Evolutionary conservation across 2,888 invertebrate species (phyloP).

Genomic region (Philereme transversata): DNA sequence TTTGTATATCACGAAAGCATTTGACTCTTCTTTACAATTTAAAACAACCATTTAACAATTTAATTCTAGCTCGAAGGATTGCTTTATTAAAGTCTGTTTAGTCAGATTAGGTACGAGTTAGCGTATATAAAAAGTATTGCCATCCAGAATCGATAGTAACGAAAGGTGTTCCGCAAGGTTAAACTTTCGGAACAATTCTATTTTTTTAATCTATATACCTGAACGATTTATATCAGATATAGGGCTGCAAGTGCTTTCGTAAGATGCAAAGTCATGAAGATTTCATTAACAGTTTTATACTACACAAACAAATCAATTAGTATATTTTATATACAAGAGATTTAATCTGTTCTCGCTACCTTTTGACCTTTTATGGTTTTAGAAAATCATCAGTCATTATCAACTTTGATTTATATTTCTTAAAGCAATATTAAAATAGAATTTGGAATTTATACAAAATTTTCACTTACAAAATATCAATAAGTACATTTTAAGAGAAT

Average conservation of each 20-base stretch:
- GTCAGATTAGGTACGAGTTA: too few species aligned
- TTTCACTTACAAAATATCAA: too few species aligned
- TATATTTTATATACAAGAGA: background rate
- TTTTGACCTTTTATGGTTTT: slow-evolving; percentile 2
- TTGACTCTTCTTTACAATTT: background rate
- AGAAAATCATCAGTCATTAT: slow-evolving; percentile 1
- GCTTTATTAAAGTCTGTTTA: too few species aligned
- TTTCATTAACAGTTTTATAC: background rate
- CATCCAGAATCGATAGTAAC: background rate
- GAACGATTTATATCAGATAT: background rate
- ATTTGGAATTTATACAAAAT: background rate
- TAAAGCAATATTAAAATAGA: background rate
- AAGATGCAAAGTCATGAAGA: background rate
- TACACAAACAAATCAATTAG: background rate
- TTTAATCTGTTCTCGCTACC: background rate
- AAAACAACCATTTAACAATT: too few species aligned
- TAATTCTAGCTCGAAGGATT: too few species aligned
- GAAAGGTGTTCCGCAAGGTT: background rate
- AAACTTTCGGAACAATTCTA: background rate
- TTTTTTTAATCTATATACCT: background rate
- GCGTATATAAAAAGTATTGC: background rate
- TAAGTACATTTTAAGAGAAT: too few species aligned
- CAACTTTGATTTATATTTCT: background rate
- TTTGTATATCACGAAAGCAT: slow-evolving; percentile 9
- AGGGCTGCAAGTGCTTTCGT: background rate